Base-by-base conservation (phyloP, 92 coral and sea anemone species). In the Bergia sp. region DNA sequence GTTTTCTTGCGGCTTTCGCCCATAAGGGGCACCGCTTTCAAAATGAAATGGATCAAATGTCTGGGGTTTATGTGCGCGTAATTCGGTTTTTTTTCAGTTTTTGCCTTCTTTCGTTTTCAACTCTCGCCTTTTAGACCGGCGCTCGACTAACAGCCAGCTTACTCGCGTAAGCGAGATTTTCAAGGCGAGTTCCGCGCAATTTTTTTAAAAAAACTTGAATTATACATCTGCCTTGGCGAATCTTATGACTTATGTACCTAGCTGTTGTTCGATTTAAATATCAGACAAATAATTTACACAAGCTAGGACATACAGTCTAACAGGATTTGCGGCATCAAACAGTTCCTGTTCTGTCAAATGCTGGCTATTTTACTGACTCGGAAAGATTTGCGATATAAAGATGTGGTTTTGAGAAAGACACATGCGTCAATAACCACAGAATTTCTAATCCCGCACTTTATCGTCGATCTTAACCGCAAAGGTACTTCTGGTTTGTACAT, bases 1-100 rank as follows among this genome's bases (percentile, higher is more conserved):
- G 94, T 92, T 93, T 93, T 92, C 92, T 81, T 92, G 98, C 61
- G 98, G 98, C 91, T 85, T 88, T 87, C 9, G 82, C 79, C 89
- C 89, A 83, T 85, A 88, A 90, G 91, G 82, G 88, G 58, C 77
- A 88, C 80, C 91, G 93, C 93, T 90, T 90, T 83, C 75, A 44
- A 76, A 69, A 84, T 69, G 77, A 84, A 84, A 84, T 49, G 75
- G 87, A 84, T 84, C 87, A 84, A 71, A 84, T 69, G 37, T 71
- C 79, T 71, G 57, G 78, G 9, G 77, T 44, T 43, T 71, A 37
- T 84, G 47, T 47, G 79, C 23, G 87, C 21, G 13, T 36, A 38
- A 12, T 64, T 65, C 40, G 55, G 42, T 8, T 10, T 45, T 43
- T 41, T 71, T 71, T 84, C 41, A 11, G 37, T 84, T 61, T 61